Evolutionary conservation across 2,888 invertebrate species (phyloP), one percentile per base, ranked within the genome.

Genomic region (Lasioglossum morio): DNA sequence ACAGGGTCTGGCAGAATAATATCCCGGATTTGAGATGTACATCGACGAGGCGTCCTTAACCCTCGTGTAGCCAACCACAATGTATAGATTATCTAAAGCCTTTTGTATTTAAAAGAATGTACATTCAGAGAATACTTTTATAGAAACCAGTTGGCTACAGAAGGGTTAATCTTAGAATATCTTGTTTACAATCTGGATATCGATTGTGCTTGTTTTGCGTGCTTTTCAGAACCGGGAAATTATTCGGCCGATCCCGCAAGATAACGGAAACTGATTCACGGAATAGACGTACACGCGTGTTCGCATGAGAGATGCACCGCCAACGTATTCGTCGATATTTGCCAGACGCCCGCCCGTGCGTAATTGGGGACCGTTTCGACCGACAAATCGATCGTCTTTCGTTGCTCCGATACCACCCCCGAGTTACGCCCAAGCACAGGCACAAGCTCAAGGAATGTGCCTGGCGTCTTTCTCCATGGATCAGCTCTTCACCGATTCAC

Each of bases 261-360:
- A 78, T 73, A 78, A 72, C n/a, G 27, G 30, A 73, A 10, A 73
- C 23, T 40, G 46, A 79, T 84, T 72, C 46, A 37, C 23, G 48
- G 27, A 46, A 69, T 57, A 82, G 81, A 16, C 80, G 37, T 66
- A 72, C 30, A 40, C 34, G 34, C 23, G 12, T 40, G 83, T 80
- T 34, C 77, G 72, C 14, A 72, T 70, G n/a, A 81, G 85, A 63
- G 90, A 78, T 19, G 88, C 88, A n/a, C 90, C 90, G 7, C 89
- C 91, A 0, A 81, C 87, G 1, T 91, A 91, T 76, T 91, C 89
- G 2, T 76, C 89, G 46, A 86, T 88, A 69, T 88, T 81, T 46
- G n/a, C 72, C 30, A 74, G 46, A 23, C 82, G 79, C 37, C 63
- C 66, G 23, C 72, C 57, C 14, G 69, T 63, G 0, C 46, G 63